Conservation (phyloP, 2,888 invertebrate genomes). For the Melipona beecheii region DNA sequence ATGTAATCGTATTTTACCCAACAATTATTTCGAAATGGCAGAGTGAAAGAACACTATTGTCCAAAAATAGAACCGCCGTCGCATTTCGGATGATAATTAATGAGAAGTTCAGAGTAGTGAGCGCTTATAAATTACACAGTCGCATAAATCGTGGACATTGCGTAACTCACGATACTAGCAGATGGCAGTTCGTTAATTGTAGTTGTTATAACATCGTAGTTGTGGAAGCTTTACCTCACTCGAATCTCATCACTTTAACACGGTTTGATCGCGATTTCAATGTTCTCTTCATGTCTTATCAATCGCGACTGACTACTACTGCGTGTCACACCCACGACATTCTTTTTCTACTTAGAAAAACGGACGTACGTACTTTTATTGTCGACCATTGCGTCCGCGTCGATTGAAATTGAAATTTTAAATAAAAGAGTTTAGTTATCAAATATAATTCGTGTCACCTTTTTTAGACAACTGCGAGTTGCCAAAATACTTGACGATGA, state of each 20-base stretch:
- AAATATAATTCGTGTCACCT: neutral
- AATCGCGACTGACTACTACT: neutral
- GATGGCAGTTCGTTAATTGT: conserved; percentile 25
- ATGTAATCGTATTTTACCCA: neutral
- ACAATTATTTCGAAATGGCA: neutral
- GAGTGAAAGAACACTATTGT: too few relatives aligned
- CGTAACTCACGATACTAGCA: conserved; percentile 5
- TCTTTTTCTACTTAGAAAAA: neutral
- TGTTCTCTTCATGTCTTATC: neutral
- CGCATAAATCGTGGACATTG: neutral
- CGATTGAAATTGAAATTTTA: neutral
- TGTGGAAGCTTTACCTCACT: conserved; percentile 3
- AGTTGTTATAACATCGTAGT: conserved; percentile 30
- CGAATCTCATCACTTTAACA: neutral
- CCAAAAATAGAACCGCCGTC: neutral
- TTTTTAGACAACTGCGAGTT: neutral
- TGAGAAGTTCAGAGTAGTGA: neutral
- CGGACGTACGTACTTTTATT: neutral
- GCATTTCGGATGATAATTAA: neutral
- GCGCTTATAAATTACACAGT: conserved; percentile 3
- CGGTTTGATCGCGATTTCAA: neutral
- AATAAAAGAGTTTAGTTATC: neutral
- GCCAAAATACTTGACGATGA: neutral
- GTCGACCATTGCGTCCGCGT: too few relatives aligned
- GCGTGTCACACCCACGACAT: too few relatives aligned